phyloP scores from a whole-genome alignment of 2,797 vertebrate species.

The Phoeniculus purpureus region DNA sequence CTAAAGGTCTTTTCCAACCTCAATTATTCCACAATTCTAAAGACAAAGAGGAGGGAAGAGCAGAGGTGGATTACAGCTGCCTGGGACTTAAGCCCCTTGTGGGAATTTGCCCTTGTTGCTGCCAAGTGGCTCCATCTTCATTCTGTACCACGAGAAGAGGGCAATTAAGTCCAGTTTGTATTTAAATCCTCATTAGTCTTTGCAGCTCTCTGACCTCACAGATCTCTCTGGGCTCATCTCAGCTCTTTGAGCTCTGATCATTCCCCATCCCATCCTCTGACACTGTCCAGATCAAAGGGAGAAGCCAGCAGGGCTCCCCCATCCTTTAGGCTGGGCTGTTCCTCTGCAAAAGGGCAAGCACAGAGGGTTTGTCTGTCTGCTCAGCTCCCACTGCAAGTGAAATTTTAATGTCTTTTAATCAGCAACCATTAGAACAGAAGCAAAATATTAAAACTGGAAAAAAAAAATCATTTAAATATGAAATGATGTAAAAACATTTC shows the following conservation, averaged over 20 bases:
- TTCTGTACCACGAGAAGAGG: rapidly evolving
- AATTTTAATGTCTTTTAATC: not conserved
- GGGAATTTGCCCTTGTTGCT: rapidly evolving
- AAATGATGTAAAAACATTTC: no score
- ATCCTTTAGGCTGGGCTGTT: not conserved
- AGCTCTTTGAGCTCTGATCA: not conserved
- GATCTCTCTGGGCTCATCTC: not conserved
- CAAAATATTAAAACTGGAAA: no score
- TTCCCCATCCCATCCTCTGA: not conserved
- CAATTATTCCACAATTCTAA: not conserved
- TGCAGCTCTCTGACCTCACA: rapidly evolving
- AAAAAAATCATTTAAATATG: no score
- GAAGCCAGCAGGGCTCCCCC: not conserved
- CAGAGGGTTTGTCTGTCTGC: not conserved
- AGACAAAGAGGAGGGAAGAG: not conserved
- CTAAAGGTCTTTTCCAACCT: no score
- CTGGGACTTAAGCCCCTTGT: not conserved
- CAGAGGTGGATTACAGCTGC: not conserved
- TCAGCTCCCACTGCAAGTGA: not conserved
- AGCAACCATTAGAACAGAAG: not conserved
- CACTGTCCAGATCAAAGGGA: not conserved
- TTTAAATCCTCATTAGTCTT: not conserved
- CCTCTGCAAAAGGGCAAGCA: not conserved
- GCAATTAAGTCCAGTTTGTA: rapidly evolving
- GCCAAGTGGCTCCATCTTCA: not conserved